Percentiles rank a stretch among this genome's conserved stretches.
phyloP scores from a whole-genome alignment of 2,113 vertebrate genomes.

The Heliornis fulica region DNA sequence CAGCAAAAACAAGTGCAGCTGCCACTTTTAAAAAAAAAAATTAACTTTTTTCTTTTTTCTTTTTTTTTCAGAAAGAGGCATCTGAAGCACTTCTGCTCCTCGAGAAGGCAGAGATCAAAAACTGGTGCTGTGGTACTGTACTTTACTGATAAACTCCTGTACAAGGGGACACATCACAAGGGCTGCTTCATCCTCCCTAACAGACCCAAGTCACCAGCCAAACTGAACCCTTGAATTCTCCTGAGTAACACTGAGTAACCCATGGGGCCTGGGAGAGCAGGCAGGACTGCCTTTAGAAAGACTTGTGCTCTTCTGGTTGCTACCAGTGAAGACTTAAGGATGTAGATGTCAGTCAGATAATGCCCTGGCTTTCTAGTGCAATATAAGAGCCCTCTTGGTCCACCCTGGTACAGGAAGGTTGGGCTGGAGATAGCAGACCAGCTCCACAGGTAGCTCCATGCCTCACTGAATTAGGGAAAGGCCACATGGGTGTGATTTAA shows the following conservation, averaged over 20 bases:
- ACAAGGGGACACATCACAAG: fast-evolving
- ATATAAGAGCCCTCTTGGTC: background rate
- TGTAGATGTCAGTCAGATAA: background rate
- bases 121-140: background rate
- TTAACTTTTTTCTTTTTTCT: too few relatives aligned
- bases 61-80: background rate
- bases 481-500: background rate
- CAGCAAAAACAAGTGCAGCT: slow-evolving; percentile 7
- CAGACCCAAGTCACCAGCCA: background rate
- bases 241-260: background rate
- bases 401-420: background rate
- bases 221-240: background rate
- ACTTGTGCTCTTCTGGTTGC: background rate
- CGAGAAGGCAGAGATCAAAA: background rate
- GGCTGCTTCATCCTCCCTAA: background rate
- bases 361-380: background rate
- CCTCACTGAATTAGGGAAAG: background rate
- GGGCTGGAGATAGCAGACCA: background rate
- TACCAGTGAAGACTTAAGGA: background rate
- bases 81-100: background rate
- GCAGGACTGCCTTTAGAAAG: background rate
- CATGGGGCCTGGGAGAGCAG: background rate
- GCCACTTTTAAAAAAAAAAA: too few relatives aligned
- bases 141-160: background rate
- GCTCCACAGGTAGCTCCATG: background rate